phyloP scores from a whole-genome alignment of 30 jellyfish, hydroid and myxozoan species.

The Catostylus mosaicus region DNA sequence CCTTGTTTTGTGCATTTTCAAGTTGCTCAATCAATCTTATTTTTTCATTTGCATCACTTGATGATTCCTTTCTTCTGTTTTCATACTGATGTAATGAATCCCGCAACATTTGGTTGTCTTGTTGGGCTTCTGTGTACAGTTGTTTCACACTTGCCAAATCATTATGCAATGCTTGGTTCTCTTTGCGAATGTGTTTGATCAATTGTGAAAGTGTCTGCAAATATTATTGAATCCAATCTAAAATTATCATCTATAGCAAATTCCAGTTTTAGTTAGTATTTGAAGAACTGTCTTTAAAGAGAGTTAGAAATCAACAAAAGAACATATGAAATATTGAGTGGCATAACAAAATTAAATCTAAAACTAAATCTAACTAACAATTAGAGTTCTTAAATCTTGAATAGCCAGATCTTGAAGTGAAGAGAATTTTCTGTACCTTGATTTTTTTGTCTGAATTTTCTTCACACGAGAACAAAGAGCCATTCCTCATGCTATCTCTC shows the following conservation, averaged over 20 bases:
- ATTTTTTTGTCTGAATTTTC: slow-evolving; percentile 60
- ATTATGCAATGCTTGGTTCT: slow-evolving; percentile 73
- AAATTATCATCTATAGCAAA: too few species aligned
- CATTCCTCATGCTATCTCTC: slow-evolving; percentile 31
- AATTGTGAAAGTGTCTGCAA: slow-evolving; percentile 79
- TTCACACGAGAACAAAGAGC: slow-evolving; percentile 33
- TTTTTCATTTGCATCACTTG: slow-evolving; percentile 64
- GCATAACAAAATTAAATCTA: too few species aligned
- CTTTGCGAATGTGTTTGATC: slow-evolving; percentile 81
- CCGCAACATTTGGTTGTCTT: slow-evolving; percentile 77
- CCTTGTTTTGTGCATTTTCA: slow-evolving; percentile 89
- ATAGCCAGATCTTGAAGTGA: too few species aligned
- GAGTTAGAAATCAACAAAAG: too few species aligned
- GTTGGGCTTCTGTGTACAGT: slow-evolving; percentile 80
- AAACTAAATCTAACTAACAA: too few species aligned
- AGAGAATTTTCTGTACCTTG: slow-evolving; percentile 36
- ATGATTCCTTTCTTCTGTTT: slow-evolving; percentile 41
- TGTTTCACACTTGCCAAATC: slow-evolving; percentile 69
- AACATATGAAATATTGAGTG: too few species aligned
- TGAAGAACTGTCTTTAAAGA: too few species aligned
- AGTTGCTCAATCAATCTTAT: slow-evolving; percentile 75
- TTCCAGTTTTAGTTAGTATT: too few species aligned
- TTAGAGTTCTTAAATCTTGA: too few species aligned
- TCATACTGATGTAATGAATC: slow-evolving; percentile 67
- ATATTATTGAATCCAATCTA: background rate